These are phyloP conservation scores for Cataglyphis albicans DNA, from an alignment of 2,888 invertebrate genomes.

Conservation along the genomic window DNA sequence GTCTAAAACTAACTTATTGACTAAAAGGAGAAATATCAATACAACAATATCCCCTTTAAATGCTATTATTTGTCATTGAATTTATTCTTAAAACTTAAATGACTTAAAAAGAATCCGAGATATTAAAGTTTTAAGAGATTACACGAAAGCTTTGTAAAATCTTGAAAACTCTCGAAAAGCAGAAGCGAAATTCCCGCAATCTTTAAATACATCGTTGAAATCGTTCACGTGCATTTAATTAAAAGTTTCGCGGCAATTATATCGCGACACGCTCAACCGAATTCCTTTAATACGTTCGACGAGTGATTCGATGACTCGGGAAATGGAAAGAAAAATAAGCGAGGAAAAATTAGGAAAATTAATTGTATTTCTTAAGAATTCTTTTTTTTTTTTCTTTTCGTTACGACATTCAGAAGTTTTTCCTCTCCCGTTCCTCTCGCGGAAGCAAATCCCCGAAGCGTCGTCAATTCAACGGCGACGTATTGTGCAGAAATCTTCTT, in stretches of 20 bases:
- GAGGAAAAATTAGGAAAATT: conserved; percentile 31
- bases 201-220: conserved; percentile 38
- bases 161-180: background rate
- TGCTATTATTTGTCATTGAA: background rate
- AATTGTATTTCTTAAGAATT: conserved; percentile 25
- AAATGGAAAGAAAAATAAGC: conserved; percentile 33
- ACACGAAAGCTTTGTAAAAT: background rate
- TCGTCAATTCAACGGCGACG: conserved; percentile 48
- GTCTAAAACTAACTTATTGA: background rate
- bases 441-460: conserved; percentile 50
- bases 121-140: conserved; percentile 16
- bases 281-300: background rate
- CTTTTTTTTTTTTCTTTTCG: background rate
- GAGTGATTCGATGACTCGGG: conserved; percentile 11
- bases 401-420: conserved; percentile 6
- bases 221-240: conserved; percentile 21
- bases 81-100: background rate
- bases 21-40: no score
- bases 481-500: conserved; percentile 48
- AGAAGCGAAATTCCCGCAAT: conserved; percentile 2
- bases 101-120: background rate
- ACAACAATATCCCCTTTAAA: background rate
- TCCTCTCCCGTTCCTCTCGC: background rate
- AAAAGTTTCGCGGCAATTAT: conserved; percentile 46
- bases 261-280: conserved; percentile 16